A percentile compares a stretch with the other conserved stretches of the same genome.
These are phyloP conservation scores for Apodemia zela DNA, from an alignment of 2,888 invertebrate species.

Conservation along the genomic window DNA sequence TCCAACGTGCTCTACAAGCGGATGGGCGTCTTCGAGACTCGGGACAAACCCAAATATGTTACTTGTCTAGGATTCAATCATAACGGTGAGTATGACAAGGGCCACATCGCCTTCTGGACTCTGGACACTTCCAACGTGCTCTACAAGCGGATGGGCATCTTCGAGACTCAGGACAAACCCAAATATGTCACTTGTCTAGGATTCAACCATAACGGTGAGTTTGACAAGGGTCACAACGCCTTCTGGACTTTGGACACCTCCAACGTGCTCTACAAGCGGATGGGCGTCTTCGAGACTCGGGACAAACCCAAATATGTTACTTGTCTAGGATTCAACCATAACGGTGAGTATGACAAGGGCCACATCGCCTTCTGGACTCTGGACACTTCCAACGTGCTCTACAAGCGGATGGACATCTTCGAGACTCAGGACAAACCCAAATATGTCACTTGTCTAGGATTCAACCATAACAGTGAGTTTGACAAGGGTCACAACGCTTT, in stretches of 20 bases:
- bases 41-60: too few relatives aligned
- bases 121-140: conserved; percentile 87
- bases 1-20: conserved; percentile 91
- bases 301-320: too few relatives aligned
- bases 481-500: conserved; percentile 94
- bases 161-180: too few relatives aligned
- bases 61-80: too few relatives aligned
- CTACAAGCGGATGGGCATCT: conserved; percentile 93
- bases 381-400: conserved; percentile 87
- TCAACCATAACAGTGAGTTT: too few relatives aligned
- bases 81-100: conserved; percentile 85
- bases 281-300: conserved; percentile 94
- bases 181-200: too few relatives aligned
- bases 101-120: conserved; percentile 92
- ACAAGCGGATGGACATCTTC: conserved; percentile 93
- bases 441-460: too few relatives aligned
- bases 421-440: too few relatives aligned
- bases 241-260: conserved; percentile 94
- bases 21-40: conserved; percentile 92
- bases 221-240: conserved; percentile 92
- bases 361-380: too few relatives aligned
- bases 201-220: too few relatives aligned
- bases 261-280: conserved; percentile 90
- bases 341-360: conserved; percentile 83
- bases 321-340: too few relatives aligned